Conservation (phyloP, 2,113 vertebrate species). For the Oryzias celebensis region DNA sequence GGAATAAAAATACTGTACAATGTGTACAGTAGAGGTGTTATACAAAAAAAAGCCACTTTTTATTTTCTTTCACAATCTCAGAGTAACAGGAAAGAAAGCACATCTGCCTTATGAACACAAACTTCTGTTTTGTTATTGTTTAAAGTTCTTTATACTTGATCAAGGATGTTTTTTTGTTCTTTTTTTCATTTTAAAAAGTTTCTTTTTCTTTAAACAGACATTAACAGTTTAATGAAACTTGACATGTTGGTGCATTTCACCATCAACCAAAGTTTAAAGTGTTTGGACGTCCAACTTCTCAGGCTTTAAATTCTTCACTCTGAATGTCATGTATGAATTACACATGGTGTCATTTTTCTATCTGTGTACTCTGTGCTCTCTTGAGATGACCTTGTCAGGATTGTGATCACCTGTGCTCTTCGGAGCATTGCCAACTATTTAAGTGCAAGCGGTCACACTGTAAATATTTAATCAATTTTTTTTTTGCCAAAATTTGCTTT, state of each 20-base stretch:
- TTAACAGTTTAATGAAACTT: constrained; percentile 43
- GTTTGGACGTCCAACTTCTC: constrained; percentile 60
- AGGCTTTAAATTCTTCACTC: constrained; percentile 56
- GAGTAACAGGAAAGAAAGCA: constrained; percentile 8
- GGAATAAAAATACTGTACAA: constrained; percentile 14
- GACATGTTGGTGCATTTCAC: constrained; percentile 54
- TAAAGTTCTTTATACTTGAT: constrained; percentile 38
- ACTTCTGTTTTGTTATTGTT: constrained; percentile 21
- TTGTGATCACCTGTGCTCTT: not conserved
- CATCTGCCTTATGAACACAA: constrained; percentile 71
- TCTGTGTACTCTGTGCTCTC: constrained; percentile 24
- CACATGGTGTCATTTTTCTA: constrained; percentile 22
- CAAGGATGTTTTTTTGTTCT: not conserved
- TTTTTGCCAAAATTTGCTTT: constrained; percentile 50
- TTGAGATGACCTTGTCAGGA: constrained; percentile 6
- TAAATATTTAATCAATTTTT: constrained; percentile 39
- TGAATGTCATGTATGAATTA: constrained; percentile 61
- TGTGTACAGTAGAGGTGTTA: constrained; percentile 29
- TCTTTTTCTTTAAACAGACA: constrained; percentile 18
- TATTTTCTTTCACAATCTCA: too few relatives aligned
- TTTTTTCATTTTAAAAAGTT: constrained; percentile 1
- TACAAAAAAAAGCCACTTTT: not conserved
- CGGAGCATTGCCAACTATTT: constrained; percentile 27
- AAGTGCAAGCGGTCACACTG: constrained; percentile 22
- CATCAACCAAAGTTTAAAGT: constrained; percentile 70